Evolutionary conservation across 1,140 invertebrate genomes (phyloP).

Genomic region (Scaptomyza graminum): DNA sequence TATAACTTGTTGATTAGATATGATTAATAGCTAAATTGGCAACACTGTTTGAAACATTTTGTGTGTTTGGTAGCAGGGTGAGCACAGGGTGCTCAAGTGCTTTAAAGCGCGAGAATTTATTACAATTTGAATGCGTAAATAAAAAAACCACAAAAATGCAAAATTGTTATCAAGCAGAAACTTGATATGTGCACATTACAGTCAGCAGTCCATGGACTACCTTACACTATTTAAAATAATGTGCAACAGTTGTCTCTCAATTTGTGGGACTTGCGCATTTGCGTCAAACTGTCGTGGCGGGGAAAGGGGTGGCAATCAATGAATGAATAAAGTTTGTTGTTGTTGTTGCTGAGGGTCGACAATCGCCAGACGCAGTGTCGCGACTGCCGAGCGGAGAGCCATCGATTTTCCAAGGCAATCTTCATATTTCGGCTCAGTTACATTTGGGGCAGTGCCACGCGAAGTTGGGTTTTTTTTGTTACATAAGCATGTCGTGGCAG

Average conservation of each 20-base stretch:
- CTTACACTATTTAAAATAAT: slow-evolving; percentile 29
- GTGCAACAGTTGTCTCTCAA: slow-evolving; percentile 66
- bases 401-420: slow-evolving; percentile 63
- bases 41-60: neutral
- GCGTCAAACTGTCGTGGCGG: slow-evolving; percentile 6
- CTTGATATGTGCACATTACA: too few relatives aligned
- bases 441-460: slow-evolving; percentile 33
- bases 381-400: neutral
- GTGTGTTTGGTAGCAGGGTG: neutral
- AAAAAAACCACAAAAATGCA: too few relatives aligned
- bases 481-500: slow-evolving; percentile 77
- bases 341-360: slow-evolving; percentile 26
- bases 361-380: neutral
- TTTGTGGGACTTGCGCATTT: slow-evolving; percentile 74
- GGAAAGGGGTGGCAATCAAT: slow-evolving; percentile 35
- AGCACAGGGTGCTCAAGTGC: neutral
- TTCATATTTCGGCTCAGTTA: slow-evolving; percentile 45
- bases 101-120: neutral
- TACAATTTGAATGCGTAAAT: too few relatives aligned
- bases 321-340: slow-evolving; percentile 32
- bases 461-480: slow-evolving; percentile 41
- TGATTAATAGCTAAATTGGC: neutral
- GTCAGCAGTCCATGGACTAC: slow-evolving; percentile 11
- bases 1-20: neutral
- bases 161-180: too few relatives aligned